phyloP scores from a whole-genome alignment of 2,888 invertebrate species.

The Thumatha senex region DNA sequence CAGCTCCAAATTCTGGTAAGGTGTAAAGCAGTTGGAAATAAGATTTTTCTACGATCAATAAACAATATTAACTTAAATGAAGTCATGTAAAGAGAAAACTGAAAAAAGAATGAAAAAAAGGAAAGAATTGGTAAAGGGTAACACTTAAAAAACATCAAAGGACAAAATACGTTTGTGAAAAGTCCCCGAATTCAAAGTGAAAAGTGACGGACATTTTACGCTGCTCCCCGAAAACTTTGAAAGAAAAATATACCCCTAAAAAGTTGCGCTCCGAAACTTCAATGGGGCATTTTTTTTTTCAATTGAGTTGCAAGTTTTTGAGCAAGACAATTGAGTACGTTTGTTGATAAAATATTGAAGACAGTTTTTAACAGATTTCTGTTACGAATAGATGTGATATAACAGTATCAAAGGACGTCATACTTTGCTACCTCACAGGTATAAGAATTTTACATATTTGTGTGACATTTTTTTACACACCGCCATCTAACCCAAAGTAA shows the following conservation, averaged over 20 bases:
- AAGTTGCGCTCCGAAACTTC: conserved; percentile 39
- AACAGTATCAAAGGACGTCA: too few species aligned
- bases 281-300: conserved; percentile 18
- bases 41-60: background rate
- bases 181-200: conserved; percentile 41
- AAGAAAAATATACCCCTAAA: conserved; percentile 37
- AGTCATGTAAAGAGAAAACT: conserved; percentile 44
- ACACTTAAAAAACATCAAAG: conserved; percentile 61
- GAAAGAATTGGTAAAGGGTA: conserved; percentile 47
- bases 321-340: background rate
- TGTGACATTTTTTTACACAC: too few species aligned
- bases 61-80: background rate
- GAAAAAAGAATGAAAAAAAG: conserved; percentile 36
- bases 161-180: conserved; percentile 46
- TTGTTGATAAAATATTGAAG: too few species aligned
- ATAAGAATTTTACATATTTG: too few species aligned
- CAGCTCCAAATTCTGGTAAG: too few species aligned
- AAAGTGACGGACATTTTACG: conserved; percentile 50
- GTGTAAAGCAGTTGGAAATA: too few species aligned
- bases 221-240: conserved; percentile 43
- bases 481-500: too few species aligned
- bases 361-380: too few species aligned
- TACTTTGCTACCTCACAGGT: too few species aligned
- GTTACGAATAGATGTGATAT: too few species aligned
- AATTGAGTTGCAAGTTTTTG: conserved; percentile 21